Conservation (phyloP, 1,140 invertebrate genomes). For the Cydia fagiglandana region DNA sequence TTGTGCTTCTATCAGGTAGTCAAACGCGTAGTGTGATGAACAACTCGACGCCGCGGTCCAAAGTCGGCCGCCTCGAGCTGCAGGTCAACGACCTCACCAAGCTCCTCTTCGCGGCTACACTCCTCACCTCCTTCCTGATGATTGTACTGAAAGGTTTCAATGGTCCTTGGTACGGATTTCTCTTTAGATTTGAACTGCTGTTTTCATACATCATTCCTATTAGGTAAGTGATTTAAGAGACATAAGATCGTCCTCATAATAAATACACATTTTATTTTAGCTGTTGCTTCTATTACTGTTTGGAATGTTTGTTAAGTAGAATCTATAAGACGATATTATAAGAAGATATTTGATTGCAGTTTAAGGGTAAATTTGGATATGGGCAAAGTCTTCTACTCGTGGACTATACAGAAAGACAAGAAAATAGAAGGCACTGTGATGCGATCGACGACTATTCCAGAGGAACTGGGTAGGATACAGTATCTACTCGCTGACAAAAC, state of each 20-base stretch:
- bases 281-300: too few species aligned
- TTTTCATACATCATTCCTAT: conserved; percentile 99
- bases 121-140: conserved; percentile 95
- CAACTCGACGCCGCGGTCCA: conserved; percentile 95
- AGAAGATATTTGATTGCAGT: conserved; percentile 82
- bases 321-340: not conserved
- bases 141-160: conserved; percentile 97
- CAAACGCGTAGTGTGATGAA: conserved; percentile 99
- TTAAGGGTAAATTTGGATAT: conserved; percentile 99
- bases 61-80: conserved; percentile 96
- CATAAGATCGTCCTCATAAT: too few species aligned
- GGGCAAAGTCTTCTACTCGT: conserved; percentile 98
- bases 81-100: conserved; percentile 98
- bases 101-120: conserved; percentile 95
- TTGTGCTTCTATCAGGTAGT: conserved; percentile 79
- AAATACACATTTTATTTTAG: too few species aligned
- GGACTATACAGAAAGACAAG: conserved; percentile 96
- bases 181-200: conserved; percentile 97
- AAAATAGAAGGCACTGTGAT: conserved; percentile 97
- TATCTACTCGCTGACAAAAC: conserved; percentile 99
- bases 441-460: conserved; percentile 98
- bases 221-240: conserved; percentile 80
- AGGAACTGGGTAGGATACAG: conserved; percentile 97
- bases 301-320: not conserved
- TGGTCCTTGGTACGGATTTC: conserved; percentile 97